Base-by-base conservation (phyloP, 2,888 invertebrate species). In the Piscicola geometra region DNA sequence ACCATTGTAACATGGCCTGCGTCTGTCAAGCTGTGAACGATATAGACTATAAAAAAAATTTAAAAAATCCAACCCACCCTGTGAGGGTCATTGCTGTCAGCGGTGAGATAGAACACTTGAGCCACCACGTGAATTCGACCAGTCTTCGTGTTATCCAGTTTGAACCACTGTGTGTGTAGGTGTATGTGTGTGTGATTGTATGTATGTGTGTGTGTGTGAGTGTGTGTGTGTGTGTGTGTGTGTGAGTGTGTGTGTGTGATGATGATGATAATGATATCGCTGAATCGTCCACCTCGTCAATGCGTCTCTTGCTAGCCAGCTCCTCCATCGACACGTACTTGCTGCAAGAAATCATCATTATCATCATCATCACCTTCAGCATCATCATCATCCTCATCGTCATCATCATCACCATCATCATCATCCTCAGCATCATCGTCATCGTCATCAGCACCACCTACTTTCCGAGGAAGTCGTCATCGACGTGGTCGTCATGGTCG, bases 91-190 rank as follows among this genome's bases (percentile, higher is more conserved):
- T 87, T 86, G 18, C 90, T 86, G 82, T 91, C 89, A 47, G 90
- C 87, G 72, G 91, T 90, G 75, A 97, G 88, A 76, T 90, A 89
- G 80, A 95, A 89, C 98, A 98, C 98, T 2, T 91, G 90, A 73
- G 95, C 88, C 72, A 93, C 90, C 74, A 98, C 86, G 83, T 96
- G 94, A 0, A 99, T 89, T 88, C 94, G 91, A 5, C 98, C 98
- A 83, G 93, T 93, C 85, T 95, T 96, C 12, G 94, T 95, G 86
- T 94, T 92, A 85, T 97, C 95, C 81, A 99, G 88, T 0, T 93
- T 92, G 80, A 94, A 89, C 96, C 98, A 97, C 94, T 96, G 85
- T 67, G 5, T 35, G 9, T 32, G 35, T n/a, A 15, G 28, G 35
- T 25, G 30, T 28, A 9, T 25, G 30, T 68, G 18, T 21, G 32